These are phyloP conservation scores for Drosophila pseudotalamancana DNA, from an alignment of 2,888 invertebrate genomes.

Conservation along the genomic window DNA sequence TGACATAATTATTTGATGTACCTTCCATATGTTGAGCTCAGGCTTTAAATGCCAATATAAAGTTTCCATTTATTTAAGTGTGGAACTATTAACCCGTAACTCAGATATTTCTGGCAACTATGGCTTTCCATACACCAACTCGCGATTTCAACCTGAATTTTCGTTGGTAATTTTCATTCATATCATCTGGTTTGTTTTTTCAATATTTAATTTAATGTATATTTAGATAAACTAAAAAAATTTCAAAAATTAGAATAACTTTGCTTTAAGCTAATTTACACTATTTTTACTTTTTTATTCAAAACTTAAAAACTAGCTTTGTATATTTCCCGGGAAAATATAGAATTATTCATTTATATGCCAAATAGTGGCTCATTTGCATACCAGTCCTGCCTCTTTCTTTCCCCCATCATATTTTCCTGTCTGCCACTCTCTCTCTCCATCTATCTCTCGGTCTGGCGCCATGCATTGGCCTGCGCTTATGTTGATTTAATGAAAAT, in stretches of 20 bases:
- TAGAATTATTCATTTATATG: neutral
- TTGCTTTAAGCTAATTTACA: neutral
- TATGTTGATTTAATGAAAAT: conserved; percentile 68
- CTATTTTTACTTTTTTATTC: neutral
- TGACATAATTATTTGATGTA: too few relatives aligned
- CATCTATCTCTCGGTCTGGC: neutral
- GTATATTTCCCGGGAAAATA: too few relatives aligned
- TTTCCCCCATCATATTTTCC: neutral
- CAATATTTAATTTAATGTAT: too few relatives aligned
- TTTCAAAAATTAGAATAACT: neutral
- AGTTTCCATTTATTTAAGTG: too few relatives aligned
- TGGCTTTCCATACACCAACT: too few relatives aligned
- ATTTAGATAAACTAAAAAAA: neutral
- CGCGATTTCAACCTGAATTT: too few relatives aligned
- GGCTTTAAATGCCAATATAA: too few relatives aligned
- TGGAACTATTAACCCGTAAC: too few relatives aligned
- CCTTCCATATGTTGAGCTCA: too few relatives aligned
- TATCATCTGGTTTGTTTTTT: too few relatives aligned
- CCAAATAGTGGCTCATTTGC: neutral
- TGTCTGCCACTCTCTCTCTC: neutral
- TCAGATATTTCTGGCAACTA: too few relatives aligned
- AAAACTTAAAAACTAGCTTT: neutral
- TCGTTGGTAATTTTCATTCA: too few relatives aligned
- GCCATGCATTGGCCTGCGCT: conserved; percentile 27
- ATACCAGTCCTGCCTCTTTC: neutral